These are phyloP conservation scores for Mungos mungo DNA, from an alignment of 2,113 vertebrate genomes.

Conservation along the genomic window DNA sequence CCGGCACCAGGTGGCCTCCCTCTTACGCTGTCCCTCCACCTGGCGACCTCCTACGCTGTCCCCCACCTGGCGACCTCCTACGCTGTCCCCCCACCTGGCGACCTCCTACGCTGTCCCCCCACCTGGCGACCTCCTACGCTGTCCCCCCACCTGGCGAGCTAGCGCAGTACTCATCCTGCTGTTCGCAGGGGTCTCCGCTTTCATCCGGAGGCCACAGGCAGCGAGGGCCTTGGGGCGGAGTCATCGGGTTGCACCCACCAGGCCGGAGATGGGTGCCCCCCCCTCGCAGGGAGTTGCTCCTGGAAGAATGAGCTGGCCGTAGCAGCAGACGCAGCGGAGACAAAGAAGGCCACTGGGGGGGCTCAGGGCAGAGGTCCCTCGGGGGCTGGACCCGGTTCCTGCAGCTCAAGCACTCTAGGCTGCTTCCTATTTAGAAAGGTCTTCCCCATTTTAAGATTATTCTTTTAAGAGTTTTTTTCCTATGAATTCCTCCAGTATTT, in stretches of 20 bases:
- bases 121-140: constrained; percentile 94
- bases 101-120: constrained; percentile 93
- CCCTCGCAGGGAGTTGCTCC: constrained; percentile 40
- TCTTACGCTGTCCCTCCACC: constrained; percentile 95
- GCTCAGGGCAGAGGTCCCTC: not conserved
- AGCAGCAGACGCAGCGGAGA: not conserved
- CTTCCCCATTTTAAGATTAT: not conserved
- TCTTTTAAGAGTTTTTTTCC: not conserved
- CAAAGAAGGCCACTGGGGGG: not conserved
- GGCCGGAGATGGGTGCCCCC: constrained; percentile 26
- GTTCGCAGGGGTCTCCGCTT: constrained; percentile 95
- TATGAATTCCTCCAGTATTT: not conserved
- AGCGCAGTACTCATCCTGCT: constrained; percentile 95
- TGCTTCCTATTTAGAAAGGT: not conserved
- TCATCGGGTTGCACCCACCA: not conserved
- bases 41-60: no score
- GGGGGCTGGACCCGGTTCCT: not conserved
- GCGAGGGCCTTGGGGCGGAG: not conserved
- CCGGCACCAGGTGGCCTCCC: constrained; percentile 94
- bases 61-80: constrained; percentile 94
- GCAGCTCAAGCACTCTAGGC: not conserved
- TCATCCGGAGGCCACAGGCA: constrained; percentile 86
- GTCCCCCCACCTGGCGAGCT: constrained; percentile 94
- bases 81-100: constrained; percentile 95
- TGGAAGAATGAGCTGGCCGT: not conserved